Percentiles rank a stretch among this genome's conserved stretches.
Conservation (phyloP, 2,888 invertebrate genomes). For the Pseudeuparius sepicola region DNA sequence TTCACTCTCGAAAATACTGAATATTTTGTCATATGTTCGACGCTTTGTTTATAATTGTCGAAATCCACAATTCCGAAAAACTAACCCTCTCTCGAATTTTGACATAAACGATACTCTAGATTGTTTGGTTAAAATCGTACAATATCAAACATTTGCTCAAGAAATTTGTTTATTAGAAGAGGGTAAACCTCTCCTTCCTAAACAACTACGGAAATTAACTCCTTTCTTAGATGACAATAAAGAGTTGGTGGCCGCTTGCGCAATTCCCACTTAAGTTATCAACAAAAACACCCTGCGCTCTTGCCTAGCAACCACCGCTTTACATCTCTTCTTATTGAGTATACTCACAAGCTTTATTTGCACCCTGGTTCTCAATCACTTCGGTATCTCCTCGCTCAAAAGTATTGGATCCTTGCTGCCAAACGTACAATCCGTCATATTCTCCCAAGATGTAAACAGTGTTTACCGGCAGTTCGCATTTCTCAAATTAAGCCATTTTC, state of each 20-base stretch:
- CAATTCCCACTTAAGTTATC: not conserved
- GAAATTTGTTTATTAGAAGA: not conserved
- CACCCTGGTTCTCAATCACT: not conserved
- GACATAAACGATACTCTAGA: not conserved
- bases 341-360: not conserved
- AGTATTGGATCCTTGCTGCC: not conserved
- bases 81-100: not conserved
- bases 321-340: not conserved
- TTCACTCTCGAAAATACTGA: not conserved
- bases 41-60: slow-evolving; percentile 2
- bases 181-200: not conserved
- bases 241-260: not conserved
- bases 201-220: not conserved
- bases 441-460: not conserved
- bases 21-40: not conserved
- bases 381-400: not conserved
- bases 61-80: no score
- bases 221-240: not conserved
- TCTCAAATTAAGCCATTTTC: not conserved
- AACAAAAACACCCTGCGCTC: not conserved
- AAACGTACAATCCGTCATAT: slow-evolving; percentile 2
- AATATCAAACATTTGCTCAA: not conserved
- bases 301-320: not conserved
- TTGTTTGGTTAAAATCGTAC: not conserved
- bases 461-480: slow-evolving; percentile 1